Conservation (phyloP, 1,140 invertebrate genomes). For the Trichonephila clavipes region DNA sequence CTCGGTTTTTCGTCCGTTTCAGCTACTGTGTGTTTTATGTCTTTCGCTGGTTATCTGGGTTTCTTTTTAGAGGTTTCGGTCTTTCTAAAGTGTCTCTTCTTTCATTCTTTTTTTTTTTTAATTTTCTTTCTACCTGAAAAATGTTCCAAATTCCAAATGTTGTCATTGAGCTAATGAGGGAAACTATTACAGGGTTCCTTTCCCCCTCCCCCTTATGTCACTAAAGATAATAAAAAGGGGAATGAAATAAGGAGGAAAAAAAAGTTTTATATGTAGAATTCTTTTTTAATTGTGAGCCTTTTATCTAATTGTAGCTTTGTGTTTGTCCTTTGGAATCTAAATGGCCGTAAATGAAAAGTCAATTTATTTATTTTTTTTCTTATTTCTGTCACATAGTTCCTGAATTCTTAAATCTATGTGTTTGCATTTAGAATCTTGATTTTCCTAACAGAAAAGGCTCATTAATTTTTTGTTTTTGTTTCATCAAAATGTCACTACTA, state of each 20-base stretch:
- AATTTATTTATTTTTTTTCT: not conserved
- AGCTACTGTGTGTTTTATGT: constrained; percentile 54
- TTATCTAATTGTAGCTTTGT: not conserved
- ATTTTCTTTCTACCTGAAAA: constrained; percentile 34
- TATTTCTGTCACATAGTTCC: not conserved
- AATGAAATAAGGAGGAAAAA: not conserved
- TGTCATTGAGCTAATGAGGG: constrained; percentile 28
- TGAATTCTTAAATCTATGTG: too few relatives aligned
- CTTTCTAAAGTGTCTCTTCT: not conserved
- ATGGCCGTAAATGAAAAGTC: not conserved
- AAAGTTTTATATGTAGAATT: not conserved
- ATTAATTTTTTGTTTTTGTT: too few relatives aligned
- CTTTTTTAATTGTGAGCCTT: not conserved
- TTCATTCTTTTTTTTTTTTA: not conserved
- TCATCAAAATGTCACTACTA: too few relatives aligned
- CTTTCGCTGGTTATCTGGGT: constrained; percentile 8
- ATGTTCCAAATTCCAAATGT: constrained; percentile 44
- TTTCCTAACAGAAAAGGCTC: too few relatives aligned
- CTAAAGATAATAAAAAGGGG: not conserved
- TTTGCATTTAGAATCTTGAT: too few relatives aligned
- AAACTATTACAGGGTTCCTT: not conserved
- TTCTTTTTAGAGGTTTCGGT: not conserved
- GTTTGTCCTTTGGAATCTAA: not conserved
- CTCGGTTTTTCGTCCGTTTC: constrained; percentile 7
- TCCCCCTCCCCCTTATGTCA: not conserved